Base-by-base conservation (phyloP, 1,140 invertebrate genomes). In the Papilio dardanus region DNA sequence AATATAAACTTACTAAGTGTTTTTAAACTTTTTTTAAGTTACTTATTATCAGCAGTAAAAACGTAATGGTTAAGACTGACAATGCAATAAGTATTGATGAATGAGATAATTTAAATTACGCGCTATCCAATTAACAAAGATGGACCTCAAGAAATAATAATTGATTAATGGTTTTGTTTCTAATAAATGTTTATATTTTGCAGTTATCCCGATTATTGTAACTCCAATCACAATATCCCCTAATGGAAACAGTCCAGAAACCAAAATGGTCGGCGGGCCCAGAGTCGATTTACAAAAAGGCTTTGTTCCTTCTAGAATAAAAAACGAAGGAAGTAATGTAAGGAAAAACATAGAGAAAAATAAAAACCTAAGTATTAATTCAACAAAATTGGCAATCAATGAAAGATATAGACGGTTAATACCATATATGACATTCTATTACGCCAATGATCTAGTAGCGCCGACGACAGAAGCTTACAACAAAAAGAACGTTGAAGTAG, bases 381-480 rank as follows among this genome's bases (percentile, higher is more conserved):
- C 84, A 37, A 87, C 91, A 4, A 89, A 89, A 74, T 79, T 94
- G 37, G 86, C 89, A 0, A 88, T 93, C 28, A 95, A 95, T 76
- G 95, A 96, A 89, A 94, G 97, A 50, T 96, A 96, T 82, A 94
- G 97, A 79, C 94, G 97, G 68, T 86, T 97, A 50, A 96, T 97
- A 83, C 97, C 96, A 1, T 97, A 97, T 84, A 96, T 97, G 95
- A 97, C 96, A 37, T 97, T 96, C 87, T 97, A 97, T 85, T 93
- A 96, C 21, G 94, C 95, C 1, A 96, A 95, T 75, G 94, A 95
- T 80, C 94, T 95, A 83, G 94, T 85, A 8, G 69, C 81, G 16
- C 85, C 92, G 40, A 85, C 85, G 16, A 85, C 83, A 19, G 88
- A 91, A 74, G 65, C 79, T 0, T 82, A 88, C 71, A 80, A 78